Evolutionary conservation across 2,797 vertebrate genomes (phyloP), one percentile per base, ranked within the genome.

Genomic region (Hemibagrus guttatus): DNA sequence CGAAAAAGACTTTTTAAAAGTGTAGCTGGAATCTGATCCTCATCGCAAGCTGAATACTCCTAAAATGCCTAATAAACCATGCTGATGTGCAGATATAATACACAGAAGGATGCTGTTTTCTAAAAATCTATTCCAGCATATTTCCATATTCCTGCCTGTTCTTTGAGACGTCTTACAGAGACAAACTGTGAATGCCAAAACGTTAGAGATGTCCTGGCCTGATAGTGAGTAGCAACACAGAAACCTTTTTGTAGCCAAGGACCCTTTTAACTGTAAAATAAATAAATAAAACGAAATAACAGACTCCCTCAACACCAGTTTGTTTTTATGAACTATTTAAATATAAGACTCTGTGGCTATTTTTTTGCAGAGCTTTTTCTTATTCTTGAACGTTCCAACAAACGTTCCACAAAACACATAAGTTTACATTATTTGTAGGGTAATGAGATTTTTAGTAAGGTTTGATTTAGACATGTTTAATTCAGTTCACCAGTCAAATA

Each of bases 1-100:
- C 85, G 74, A 13, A 82, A 80, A 81, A 83, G 64, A 59, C 59
- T 52, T 85, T 56, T 17, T 64, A 54, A 56, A 69, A 14, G 26
- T 74, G 35, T 26, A 80, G 17, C 52, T 76, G 16, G 31, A 79
- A 69, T 46, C 26, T 81, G 54, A 64, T n/a, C 59, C 68, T 82
- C 16, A 69, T 76, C 19, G 69, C 3, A 23, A 19, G 23, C 39
- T 6, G n/a, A 58, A 28, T 39, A 61, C 46, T 35, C 42, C 66
- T 54, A 85, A 72, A 26, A 82, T 59, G 64, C 42, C 66, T 54
- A 85, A 72, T 31, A 82, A 74, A 52, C 14, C 8, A 14, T 46
- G 21, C 21, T 46, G 52, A 21, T 56, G 8, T 58, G 75, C 52
- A 56, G n/a, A 80, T 12, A 13, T 26, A 42, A n/a, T 35, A 81